Percentiles rank a stretch among this genome's conserved stretches.
These are phyloP conservation scores for Gracilinanus agilis DNA, from an alignment of 2,113 vertebrate species.

Conservation along the genomic window DNA sequence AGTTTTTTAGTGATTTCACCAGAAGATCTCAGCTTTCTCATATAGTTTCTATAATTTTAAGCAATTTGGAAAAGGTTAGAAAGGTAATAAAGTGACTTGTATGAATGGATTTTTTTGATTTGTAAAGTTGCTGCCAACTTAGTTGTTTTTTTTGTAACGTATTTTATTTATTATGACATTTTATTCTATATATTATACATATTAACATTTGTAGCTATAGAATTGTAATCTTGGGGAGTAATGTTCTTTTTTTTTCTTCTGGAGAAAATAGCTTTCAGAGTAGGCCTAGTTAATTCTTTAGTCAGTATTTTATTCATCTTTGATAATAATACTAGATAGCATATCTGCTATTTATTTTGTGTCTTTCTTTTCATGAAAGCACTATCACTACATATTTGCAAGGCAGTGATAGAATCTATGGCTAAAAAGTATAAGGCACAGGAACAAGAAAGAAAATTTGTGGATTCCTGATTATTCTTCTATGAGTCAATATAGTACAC, in stretches of 20 bases:
- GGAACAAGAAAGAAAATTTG: constrained; percentile 22
- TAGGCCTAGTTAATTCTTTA: constrained; percentile 38
- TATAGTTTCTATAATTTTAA: constrained; percentile 40
- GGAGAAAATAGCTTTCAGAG: not conserved
- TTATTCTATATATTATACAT: constrained; percentile 21
- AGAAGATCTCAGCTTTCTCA: not conserved
- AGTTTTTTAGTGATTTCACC: constrained; percentile 19
- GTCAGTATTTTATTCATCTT: constrained; percentile 40
- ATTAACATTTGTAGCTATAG: constrained; percentile 16
- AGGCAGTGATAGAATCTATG: not conserved
- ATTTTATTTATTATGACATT: constrained; percentile 48
- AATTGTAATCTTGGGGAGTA: constrained; percentile 26
- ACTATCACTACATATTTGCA: not conserved
- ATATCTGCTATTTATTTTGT: not conserved
- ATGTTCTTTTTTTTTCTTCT: constrained; percentile 49
- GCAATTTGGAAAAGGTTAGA: constrained; percentile 44
- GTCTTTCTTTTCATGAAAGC: constrained; percentile 36
- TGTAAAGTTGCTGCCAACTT: constrained; percentile 2
- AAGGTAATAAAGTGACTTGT: not conserved
- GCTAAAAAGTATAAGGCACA: not conserved
- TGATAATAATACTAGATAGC: not conserved
- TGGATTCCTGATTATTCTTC: not conserved
- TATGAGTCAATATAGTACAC: not conserved
- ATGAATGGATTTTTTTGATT: not conserved
- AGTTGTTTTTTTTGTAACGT: not conserved